These are phyloP conservation scores for Podarcis muralis DNA, from an alignment of 2,113 vertebrate genomes.

Conservation along the genomic window DNA sequence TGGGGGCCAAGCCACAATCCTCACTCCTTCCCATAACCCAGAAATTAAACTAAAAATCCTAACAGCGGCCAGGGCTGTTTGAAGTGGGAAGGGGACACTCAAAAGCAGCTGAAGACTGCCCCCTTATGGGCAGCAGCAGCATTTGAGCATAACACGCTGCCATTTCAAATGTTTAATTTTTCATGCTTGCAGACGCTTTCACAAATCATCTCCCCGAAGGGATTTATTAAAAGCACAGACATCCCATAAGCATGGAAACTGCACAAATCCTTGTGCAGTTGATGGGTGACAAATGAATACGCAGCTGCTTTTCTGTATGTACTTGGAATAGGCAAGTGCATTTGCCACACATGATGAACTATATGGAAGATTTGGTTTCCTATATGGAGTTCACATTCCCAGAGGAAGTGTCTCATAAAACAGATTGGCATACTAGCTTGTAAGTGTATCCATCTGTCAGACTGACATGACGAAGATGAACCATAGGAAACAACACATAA, in stretches of 20 bases:
- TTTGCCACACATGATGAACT: neutral
- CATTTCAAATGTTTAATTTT: neutral
- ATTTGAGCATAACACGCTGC: neutral
- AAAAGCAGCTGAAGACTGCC: neutral
- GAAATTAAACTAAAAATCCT: neutral
- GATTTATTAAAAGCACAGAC: neutral
- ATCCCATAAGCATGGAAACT: neutral
- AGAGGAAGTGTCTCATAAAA: neutral
- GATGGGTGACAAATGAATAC: neutral
- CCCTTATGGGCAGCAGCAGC: neutral
- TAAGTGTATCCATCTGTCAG: neutral
- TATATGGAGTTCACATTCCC: neutral
- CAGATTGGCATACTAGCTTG: neutral
- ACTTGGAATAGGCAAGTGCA: neutral
- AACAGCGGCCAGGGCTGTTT: neutral
- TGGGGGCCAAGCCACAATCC: conserved; percentile 4
- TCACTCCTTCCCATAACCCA: neutral
- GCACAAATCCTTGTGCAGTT: neutral
- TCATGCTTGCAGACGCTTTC: neutral
- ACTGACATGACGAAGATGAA: neutral
- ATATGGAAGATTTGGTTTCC: neutral
- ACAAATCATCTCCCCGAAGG: neutral
- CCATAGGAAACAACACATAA: neutral
- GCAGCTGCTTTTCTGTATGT: neutral
- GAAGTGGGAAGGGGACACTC: neutral